Evolutionary conservation across 2,888 invertebrate genomes (phyloP), one percentile per base, ranked within the genome.

Genomic region (Harpalus rubripes): DNA sequence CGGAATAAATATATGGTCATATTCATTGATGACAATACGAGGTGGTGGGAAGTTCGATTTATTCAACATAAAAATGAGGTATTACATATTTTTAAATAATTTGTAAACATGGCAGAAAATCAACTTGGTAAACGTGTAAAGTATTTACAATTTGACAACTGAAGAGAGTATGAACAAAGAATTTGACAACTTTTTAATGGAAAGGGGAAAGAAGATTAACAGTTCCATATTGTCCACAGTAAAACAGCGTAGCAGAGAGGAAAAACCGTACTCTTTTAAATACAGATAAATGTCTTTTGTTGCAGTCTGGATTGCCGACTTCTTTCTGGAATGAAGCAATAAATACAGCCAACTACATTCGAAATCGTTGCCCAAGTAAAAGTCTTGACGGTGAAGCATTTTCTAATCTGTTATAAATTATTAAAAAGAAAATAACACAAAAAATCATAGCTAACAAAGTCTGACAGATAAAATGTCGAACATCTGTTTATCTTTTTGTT

Each of bases 231-330:
- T 89, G 80, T 4, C 89, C 88, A 0, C 87, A 89, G 76, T 88
- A 88, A 72, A 90, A 90, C 85, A 89, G 89, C 1, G 84, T 87
- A 0, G 88, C 89, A 0, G 90, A 90, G 80, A 52, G 89, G 10
- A 87, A 88, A 59, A 89, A 89, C 44, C 81, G 88, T 0, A 89
- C 88, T 2, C 84, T 90, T 0, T 86, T 89, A 58, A 88, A 89
- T 22, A 86, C 85, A 18, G 88, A 88, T 0, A 85, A 88, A 61
- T 87, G 87, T 16, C 86, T 90, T 78, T 59, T 90, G n/a, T 26
- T 86, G 0, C 86, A 88, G 15, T 85, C 87, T 6, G 85, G 86
- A n/a, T 72, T 88, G 12, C 86, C 87, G 12, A 56, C 86, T 8
- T 83, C 59, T 52, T 86, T 89, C 58, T 90, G 88, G 89, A 87